Conservation (phyloP, 2,797 vertebrate genomes). For the Bradypus variegatus region DNA sequence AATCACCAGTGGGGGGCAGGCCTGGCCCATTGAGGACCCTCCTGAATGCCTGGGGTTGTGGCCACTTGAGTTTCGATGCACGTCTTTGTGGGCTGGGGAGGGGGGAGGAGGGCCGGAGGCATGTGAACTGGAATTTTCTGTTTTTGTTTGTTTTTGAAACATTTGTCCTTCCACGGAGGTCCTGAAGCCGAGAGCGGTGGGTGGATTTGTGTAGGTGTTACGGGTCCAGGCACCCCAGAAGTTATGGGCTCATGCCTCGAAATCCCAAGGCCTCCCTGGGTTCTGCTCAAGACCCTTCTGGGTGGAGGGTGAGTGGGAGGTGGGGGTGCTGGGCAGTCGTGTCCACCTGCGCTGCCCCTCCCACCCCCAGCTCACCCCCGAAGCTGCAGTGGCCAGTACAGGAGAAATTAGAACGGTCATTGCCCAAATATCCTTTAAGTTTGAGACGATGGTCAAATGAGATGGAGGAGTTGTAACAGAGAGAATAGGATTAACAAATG, state of each 20-base stretch:
- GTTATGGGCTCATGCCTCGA: neutral
- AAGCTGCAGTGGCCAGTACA: neutral
- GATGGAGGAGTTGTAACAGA: no score
- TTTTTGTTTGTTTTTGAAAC: neutral
- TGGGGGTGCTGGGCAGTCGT: rapidly evolving
- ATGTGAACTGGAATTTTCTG: neutral
- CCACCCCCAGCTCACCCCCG: neutral
- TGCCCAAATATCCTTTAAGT: no score
- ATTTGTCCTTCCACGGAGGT: neutral
- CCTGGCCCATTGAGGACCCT: neutral
- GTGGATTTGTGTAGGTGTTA: neutral
- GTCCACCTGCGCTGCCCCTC: neutral
- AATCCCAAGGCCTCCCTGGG: neutral
- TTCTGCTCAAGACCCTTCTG: neutral
- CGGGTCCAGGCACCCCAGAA: neutral
- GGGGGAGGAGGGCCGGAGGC: neutral
- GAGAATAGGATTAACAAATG: no score
- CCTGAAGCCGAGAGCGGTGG: neutral
- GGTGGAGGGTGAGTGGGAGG: neutral
- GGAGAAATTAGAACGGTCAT: no score
- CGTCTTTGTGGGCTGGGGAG: no score
- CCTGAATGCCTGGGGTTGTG: neutral
- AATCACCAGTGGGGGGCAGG: neutral
- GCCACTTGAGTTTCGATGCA: no score
- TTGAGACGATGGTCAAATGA: no score